These are phyloP conservation scores for Hesperophylax magnus DNA, from an alignment of 1,140 invertebrate species.

Conservation along the genomic window DNA sequence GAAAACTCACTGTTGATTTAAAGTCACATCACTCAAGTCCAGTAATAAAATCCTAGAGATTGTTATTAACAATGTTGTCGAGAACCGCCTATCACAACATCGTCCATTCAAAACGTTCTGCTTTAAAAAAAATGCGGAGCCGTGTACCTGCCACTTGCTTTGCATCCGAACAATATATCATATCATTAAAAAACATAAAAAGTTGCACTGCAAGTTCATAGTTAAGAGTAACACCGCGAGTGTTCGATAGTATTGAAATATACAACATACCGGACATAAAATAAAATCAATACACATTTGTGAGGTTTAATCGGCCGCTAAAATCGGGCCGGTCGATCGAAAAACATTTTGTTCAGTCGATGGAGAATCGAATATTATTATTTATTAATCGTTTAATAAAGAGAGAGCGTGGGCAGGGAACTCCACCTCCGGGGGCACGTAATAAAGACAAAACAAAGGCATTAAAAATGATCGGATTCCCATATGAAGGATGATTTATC, in stretches of 20 bases:
- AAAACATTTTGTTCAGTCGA: slow-evolving; percentile 15
- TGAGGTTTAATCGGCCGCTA: slow-evolving; percentile 3
- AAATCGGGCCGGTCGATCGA: slow-evolving; percentile 15
- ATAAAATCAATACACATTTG: slow-evolving; percentile 10
- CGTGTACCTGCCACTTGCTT: not conserved
- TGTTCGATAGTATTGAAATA: no score
- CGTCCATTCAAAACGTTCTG: not conserved
- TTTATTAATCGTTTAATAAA: slow-evolving; percentile 58
- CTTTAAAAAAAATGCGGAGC: not conserved
- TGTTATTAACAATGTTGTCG: slow-evolving; percentile 23
- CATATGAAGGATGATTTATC: slow-evolving; percentile 56
- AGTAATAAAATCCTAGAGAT: slow-evolving; percentile 38
- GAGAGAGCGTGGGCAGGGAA: slow-evolving; percentile 51
- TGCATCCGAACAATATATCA: no score
- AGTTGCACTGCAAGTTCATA: no score
- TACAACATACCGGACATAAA: not conserved
- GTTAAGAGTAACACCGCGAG: no score
- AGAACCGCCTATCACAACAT: slow-evolving; percentile 1
- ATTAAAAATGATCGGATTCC: slow-evolving; percentile 57
- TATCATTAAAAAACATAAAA: no score
- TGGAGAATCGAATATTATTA: slow-evolving; percentile 51
- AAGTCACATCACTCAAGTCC: slow-evolving; percentile 38
- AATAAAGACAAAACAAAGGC: slow-evolving; percentile 58
- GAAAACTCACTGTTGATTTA: slow-evolving; percentile 52
- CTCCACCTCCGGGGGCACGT: slow-evolving; percentile 55